phyloP scores from a whole-genome alignment of 2,113 vertebrate species.

The Macroglossus sobrinus region DNA sequence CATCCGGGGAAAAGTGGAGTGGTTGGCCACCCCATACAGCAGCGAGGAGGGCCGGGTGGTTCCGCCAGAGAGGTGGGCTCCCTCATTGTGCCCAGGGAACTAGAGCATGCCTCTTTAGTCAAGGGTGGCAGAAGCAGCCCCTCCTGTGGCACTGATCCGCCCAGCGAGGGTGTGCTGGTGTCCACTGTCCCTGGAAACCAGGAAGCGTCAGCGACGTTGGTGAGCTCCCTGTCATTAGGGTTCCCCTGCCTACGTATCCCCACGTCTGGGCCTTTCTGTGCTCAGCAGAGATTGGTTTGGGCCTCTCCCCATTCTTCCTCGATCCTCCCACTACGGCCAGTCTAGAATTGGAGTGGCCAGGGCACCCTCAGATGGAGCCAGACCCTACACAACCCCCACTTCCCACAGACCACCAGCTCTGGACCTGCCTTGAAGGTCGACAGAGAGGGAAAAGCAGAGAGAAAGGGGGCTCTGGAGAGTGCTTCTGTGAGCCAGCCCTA shows the following conservation, averaged over 20 bases:
- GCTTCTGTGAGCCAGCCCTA: not conserved
- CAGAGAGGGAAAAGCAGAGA: not conserved
- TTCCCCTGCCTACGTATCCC: not conserved
- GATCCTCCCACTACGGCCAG: not conserved
- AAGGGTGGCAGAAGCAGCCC: not conserved
- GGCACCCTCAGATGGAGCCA: not conserved
- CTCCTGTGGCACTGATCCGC: accelerated
- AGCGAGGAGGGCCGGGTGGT: not conserved
- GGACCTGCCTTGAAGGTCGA: not conserved
- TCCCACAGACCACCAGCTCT: not conserved
- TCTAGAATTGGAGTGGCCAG: not conserved
- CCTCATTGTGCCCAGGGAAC: accelerated
- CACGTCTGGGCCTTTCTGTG: not conserved
- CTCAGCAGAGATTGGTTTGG: not conserved
- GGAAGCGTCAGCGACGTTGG: not conserved
- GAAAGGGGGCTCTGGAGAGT: not conserved
- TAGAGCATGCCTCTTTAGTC: not conserved
- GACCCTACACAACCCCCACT: not conserved
- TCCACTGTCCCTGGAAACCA: not conserved
- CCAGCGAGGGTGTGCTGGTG: not conserved
- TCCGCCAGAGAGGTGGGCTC: not conserved
- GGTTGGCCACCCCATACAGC: not conserved
- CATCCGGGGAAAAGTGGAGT: not conserved
- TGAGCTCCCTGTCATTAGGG: not conserved
- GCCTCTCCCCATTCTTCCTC: not conserved